phyloP scores from a whole-genome alignment of 2,888 invertebrate genomes.

The Lasioglossum morio region DNA sequence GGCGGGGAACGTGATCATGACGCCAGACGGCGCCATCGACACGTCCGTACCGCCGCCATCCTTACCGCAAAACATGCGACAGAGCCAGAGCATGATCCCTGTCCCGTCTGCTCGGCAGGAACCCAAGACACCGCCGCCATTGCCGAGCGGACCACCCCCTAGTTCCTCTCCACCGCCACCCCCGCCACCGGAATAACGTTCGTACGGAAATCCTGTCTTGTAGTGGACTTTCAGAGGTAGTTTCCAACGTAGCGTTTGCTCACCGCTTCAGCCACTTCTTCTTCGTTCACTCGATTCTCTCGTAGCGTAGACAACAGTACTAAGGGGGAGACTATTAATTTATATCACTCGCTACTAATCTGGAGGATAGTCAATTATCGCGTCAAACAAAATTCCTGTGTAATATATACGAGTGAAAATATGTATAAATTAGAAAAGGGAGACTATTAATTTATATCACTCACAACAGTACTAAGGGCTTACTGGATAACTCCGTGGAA shows the following conservation, averaged over 20 bases:
- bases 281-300: neutral
- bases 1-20: constrained; percentile 77
- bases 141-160: constrained; percentile 88
- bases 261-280: constrained; percentile 49
- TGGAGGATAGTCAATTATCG: neutral
- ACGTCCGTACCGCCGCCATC: constrained; percentile 81
- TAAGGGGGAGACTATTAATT: too few species aligned
- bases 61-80: constrained; percentile 61
- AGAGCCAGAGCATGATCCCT: constrained; percentile 45
- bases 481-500: neutral
- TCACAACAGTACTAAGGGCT: too few species aligned
- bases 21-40: constrained; percentile 79
- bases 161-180: constrained; percentile 87
- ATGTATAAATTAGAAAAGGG: neutral
- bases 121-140: constrained; percentile 84
- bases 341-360: too few species aligned
- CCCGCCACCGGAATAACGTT: constrained; percentile 78
- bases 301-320: neutral
- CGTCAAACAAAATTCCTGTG: neutral
- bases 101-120: constrained; percentile 53
- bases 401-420: neutral
- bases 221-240: constrained; percentile 55
- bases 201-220: constrained; percentile 56
- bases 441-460: neutral
- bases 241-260: constrained; percentile 43